Conservation (phyloP, 2,113 vertebrate species). For the Mola mola region DNA sequence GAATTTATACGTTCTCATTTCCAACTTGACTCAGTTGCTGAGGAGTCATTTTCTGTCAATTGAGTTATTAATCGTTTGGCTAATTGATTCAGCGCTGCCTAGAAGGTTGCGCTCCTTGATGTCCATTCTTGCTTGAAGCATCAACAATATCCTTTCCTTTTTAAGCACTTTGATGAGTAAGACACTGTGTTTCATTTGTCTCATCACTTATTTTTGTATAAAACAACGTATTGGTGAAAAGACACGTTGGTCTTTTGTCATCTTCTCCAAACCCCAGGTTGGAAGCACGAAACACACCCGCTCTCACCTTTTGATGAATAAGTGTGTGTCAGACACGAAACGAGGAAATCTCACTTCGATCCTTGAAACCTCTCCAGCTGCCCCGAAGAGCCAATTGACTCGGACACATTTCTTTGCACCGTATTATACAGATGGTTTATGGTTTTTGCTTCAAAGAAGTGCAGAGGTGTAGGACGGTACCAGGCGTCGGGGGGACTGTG, state of each 20-base stretch:
- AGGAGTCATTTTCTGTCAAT: slow-evolving; percentile 12
- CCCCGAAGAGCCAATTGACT: slow-evolving; percentile 64
- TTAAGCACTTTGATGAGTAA: slow-evolving; percentile 22
- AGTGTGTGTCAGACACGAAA: slow-evolving; percentile 49
- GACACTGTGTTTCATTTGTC: background rate
- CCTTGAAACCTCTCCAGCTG: slow-evolving; percentile 59
- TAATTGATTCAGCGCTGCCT: background rate
- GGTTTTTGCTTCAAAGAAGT: slow-evolving; percentile 60
- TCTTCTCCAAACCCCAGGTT: slow-evolving; percentile 20
- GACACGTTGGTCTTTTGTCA: slow-evolving; percentile 42
- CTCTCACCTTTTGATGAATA: slow-evolving; percentile 40
- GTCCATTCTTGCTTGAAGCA: background rate
- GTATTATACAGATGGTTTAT: slow-evolving; percentile 74
- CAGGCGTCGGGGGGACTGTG: slow-evolving; percentile 47
- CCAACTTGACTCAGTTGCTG: background rate
- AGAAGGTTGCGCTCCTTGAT: background rate
- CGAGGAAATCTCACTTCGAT: slow-evolving; percentile 57
- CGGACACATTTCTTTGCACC: slow-evolving; percentile 52
- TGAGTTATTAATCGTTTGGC: slow-evolving; percentile 28
- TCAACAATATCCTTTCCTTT: slow-evolving; percentile 3
- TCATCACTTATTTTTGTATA: slow-evolving; percentile 5
- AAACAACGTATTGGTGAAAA: slow-evolving; percentile 14
- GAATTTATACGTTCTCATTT: slow-evolving; percentile 7
- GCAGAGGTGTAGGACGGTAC: slow-evolving; percentile 61
- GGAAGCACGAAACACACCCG: slow-evolving; percentile 5